Percentiles rank a stretch among this genome's conserved stretches.
phyloP scores from a whole-genome alignment of 23 tunicate species.

The Trididemnum clinides region DNA sequence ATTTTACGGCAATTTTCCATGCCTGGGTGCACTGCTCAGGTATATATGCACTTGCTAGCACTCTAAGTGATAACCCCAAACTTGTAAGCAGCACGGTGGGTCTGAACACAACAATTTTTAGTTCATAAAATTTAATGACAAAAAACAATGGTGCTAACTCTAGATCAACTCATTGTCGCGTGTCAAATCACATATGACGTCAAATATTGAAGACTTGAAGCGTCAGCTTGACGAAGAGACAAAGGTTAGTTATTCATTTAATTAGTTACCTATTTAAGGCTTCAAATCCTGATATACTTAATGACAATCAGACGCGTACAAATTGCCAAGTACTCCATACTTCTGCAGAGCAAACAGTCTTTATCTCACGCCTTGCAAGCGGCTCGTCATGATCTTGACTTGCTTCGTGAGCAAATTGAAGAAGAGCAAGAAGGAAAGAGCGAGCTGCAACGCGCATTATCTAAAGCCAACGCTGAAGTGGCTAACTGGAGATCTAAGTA shows the following conservation, averaged over 20 bases:
- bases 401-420: constrained; percentile 92
- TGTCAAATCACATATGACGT: constrained; percentile 90
- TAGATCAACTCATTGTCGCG: constrained; percentile 88
- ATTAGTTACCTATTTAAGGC: no score
- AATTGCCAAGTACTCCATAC: no score
- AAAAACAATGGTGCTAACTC: no score
- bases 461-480: constrained; percentile 86
- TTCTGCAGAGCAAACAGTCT: constrained; percentile 77
- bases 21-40: no score
- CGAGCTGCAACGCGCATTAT: constrained; percentile 87
- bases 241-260: constrained; percentile 75
- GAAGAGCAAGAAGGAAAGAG: constrained; percentile 96
- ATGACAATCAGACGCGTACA: no score
- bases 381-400: constrained; percentile 93
- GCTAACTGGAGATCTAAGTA: constrained; percentile 92
- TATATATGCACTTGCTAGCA: no score
- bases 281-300: no score
- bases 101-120: no score
- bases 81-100: no score
- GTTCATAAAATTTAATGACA: no score
- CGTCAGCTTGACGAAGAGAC: constrained; percentile 93
- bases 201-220: constrained; percentile 81
- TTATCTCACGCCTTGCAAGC: constrained; percentile 92
- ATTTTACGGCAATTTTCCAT: no score
- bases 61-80: no score